Percentiles rank a stretch among this genome's conserved stretches.
phyloP scores from a whole-genome alignment of 2,797 vertebrate genomes.

The Loriculus beryllinus region DNA sequence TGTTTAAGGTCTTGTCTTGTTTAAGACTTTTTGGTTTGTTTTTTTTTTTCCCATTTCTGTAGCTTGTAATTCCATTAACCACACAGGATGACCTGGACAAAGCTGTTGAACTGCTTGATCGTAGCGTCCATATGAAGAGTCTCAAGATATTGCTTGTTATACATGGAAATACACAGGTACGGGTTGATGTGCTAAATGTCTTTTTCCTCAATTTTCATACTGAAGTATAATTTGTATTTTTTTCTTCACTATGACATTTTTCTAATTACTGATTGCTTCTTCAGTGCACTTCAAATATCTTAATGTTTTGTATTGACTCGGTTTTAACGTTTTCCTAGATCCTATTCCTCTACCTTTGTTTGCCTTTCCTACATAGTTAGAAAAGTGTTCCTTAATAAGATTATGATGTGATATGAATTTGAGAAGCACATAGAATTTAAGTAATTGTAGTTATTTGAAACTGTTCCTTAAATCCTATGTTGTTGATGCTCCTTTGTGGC shows the following conservation, averaged over 20 bases:
- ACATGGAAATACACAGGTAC: conserved; percentile 86
- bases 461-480: neutral
- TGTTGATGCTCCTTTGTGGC: neutral
- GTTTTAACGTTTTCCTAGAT: neutral
- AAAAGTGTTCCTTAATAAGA: neutral
- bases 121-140: conserved; percentile 97
- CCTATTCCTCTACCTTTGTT: neutral
- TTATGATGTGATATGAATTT: neutral
- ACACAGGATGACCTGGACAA: conserved; percentile 97
- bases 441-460: neutral
- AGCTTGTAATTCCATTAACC: conserved; percentile 95
- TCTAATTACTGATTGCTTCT: neutral
- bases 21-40: neutral
- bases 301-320: neutral
- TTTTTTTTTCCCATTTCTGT: neutral
- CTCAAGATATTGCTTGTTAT: conserved; percentile 94
- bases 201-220: neutral
- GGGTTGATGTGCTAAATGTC: neutral
- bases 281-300: neutral
- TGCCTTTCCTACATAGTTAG: neutral
- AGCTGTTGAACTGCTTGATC: conserved; percentile 94
- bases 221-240: neutral
- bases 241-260: neutral
- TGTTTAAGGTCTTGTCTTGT: neutral
- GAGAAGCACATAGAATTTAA: neutral